These are phyloP conservation scores for Petrolisthes cinctipes DNA, from an alignment of 2,888 invertebrate genomes.

Conservation along the genomic window DNA sequence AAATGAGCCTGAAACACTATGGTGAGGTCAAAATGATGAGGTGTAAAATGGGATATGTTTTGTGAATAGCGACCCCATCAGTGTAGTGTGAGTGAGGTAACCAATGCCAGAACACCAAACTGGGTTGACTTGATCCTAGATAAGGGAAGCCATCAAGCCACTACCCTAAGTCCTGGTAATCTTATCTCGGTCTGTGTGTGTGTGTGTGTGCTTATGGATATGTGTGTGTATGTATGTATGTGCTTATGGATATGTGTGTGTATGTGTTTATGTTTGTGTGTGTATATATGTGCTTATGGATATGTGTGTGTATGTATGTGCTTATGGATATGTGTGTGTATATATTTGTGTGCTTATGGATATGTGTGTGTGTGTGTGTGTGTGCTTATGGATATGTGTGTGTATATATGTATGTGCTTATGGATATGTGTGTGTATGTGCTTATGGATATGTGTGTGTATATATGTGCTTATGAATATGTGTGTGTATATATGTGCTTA, in stretches of 20 bases:
- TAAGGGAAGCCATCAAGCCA: background rate
- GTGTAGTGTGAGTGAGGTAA: no score
- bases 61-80: no score
- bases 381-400: background rate
- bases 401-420: constrained; percentile 6
- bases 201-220: no score
- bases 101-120: background rate
- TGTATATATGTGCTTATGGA: no score
- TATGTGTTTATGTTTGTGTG: no score
- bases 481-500: background rate
- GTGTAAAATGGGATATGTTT: no score
- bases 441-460: background rate
- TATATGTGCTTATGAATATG: background rate
- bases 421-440: background rate
- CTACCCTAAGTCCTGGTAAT: background rate
- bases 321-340: constrained; percentile 3
- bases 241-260: background rate
- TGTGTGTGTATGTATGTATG: background rate
- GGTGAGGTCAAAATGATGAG: no score
- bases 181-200: background rate
- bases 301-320: constrained; percentile 9
- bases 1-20: no score
- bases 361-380: background rate
- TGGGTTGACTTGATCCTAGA: background rate
- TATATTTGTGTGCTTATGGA: no score